A percentile compares a stretch with the other conserved stretches of the same genome.
These are phyloP conservation scores for Cisticola juncidis DNA, from an alignment of 2,113 vertebrate species.

Conservation along the genomic window DNA sequence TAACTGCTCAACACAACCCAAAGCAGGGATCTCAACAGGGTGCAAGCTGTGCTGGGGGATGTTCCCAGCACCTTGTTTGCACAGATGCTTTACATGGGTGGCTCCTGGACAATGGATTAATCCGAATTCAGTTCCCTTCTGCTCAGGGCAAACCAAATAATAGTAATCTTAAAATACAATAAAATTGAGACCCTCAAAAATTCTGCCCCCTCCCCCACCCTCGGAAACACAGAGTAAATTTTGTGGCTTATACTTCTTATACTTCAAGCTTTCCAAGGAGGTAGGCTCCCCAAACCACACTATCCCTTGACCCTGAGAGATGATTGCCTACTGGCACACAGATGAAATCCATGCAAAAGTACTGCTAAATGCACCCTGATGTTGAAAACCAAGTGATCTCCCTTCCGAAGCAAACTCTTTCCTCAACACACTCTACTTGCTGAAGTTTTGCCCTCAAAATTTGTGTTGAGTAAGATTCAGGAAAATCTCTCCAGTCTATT, in stretches of 20 bases:
- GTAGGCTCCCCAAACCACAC: background rate
- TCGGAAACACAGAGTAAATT: rapidly evolving
- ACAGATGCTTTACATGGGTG: rapidly evolving
- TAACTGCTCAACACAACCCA: background rate
- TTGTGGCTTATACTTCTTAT: background rate
- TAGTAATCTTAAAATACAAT: background rate
- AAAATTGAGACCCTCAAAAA: background rate
- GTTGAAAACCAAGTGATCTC: background rate
- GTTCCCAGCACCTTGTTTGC: background rate
- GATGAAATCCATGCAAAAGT: background rate
- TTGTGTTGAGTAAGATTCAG: background rate
- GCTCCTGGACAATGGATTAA: background rate
- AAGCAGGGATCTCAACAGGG: background rate
- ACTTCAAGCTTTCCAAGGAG: background rate
- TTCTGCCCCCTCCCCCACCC: rapidly evolving
- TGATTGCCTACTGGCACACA: background rate
- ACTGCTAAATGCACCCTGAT: background rate
- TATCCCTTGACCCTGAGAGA: background rate
- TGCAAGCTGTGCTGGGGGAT: background rate
- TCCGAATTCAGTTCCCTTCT: background rate
- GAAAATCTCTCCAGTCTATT: background rate
- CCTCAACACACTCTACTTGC: background rate
- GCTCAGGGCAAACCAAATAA: background rate
- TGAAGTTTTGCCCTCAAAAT: background rate
- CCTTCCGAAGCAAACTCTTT: background rate